Evolutionary conservation across 1,140 invertebrate genomes (phyloP), one percentile per base, ranked within the genome.

Genomic region (Penaeus vannamei): DNA sequence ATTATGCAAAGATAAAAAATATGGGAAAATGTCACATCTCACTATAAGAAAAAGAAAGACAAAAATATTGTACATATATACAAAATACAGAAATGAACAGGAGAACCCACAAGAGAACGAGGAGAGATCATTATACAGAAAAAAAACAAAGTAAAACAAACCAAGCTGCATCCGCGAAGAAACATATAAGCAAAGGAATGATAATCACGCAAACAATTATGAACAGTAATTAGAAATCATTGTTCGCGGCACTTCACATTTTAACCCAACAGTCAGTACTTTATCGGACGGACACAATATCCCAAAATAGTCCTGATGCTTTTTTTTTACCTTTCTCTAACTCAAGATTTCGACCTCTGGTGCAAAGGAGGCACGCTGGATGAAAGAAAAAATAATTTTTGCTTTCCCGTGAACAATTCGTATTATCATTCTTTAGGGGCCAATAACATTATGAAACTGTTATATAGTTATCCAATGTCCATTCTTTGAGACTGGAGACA

Each of bases 321-420:
- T 77, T 77, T 32, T n/a, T 26, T 22, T 46, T 86, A 76, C 19
- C 60, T 59, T 22, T 66, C 20, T 29, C 53, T 60, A 76, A 84
- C 53, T 53, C 53, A 88, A 76, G 46, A 60, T 22, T 46, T 84
- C 66, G 60, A 88, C 69, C 23, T 76, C 80, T 46, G 86, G 17
- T 69, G 86, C 81, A 88, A 88, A 88, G 42, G 86, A 88, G n/a
- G 86, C 61, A 26, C 86, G 60, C 86, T 88, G 86, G 72, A 32
- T 84, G 22, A 77, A 29, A 64, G 77, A 80, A 69, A 69, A 29
- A 87, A 8, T 53, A 17, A 14, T 36, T 12, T 26, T 29, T 82
- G 23, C 61, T 69, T 23, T 46, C 64, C 64, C 22, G 2, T 60
- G n/a, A 14, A 22, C 20, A 23, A 22, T 32, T 29, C 0, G 32